Conservation (phyloP, 2,113 vertebrate species). For the Lampris incognitus region DNA sequence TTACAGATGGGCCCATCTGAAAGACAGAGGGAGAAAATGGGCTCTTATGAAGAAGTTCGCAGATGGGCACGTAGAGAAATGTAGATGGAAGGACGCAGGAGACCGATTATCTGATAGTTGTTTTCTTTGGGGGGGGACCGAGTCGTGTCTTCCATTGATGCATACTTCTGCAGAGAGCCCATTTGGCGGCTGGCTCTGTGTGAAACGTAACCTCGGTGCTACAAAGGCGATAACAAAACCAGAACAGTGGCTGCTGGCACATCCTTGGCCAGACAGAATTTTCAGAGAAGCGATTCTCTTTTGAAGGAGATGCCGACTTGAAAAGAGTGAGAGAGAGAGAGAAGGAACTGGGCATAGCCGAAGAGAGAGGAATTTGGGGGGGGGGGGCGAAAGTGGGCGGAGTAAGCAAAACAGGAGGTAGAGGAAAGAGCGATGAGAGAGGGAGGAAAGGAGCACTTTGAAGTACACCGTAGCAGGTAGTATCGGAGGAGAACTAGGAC, state of each 20-base stretch:
- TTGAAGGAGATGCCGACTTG: constrained; percentile 51
- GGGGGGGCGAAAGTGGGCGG: constrained; percentile 45
- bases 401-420: constrained; percentile 25
- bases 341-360: constrained; percentile 33
- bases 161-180: constrained; percentile 30
- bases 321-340: constrained; percentile 23
- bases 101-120: constrained; percentile 31
- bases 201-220: constrained; percentile 41
- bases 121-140: constrained; percentile 31
- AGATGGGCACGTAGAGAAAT: constrained; percentile 45
- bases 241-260: constrained; percentile 56
- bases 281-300: constrained; percentile 32
- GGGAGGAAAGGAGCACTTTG: constrained; percentile 13
- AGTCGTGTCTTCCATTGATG: constrained; percentile 47
- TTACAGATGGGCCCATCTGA: not conserved
- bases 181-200: constrained; percentile 36
- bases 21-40: constrained; percentile 11
- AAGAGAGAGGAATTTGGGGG: constrained; percentile 26
- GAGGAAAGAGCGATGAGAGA: not conserved
- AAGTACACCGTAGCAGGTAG: not conserved
- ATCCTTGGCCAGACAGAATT: constrained; percentile 21
- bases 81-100: constrained; percentile 26
- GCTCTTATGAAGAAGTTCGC: constrained; percentile 41
- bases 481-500: constrained; percentile 4
- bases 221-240: constrained; percentile 44